phyloP scores from a whole-genome alignment of 2,113 vertebrate genomes.

The Panurus biarmicus region DNA sequence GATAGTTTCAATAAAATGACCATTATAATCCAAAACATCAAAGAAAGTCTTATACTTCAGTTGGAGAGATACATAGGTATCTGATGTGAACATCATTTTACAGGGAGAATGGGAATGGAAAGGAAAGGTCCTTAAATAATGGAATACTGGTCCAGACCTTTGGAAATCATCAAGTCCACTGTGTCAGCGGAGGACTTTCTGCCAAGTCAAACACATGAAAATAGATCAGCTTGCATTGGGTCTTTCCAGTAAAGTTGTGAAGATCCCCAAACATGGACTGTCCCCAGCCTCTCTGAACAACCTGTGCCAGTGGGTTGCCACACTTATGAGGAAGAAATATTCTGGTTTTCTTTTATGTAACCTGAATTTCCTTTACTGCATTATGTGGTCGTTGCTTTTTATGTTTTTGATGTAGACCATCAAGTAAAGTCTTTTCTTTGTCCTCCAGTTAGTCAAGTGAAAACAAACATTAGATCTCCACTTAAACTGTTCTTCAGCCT shows the following conservation, averaged over 20 bases:
- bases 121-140: too few species aligned
- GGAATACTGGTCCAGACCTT: not conserved
- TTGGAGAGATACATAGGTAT: not conserved
- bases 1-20: not conserved
- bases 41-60: not conserved
- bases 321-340: rapidly evolving
- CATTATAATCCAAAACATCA: not conserved
- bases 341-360: not conserved
- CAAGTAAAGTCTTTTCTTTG: not conserved
- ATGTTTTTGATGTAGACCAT: not conserved
- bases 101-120: not conserved
- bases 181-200: not conserved
- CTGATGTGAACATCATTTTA: not conserved
- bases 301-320: not conserved
- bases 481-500: not conserved
- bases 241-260: not conserved
- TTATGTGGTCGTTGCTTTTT: not conserved
- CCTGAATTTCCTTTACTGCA: not conserved
- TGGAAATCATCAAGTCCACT: not conserved
- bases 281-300: not conserved
- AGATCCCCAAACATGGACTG: not conserved
- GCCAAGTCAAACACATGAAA: not conserved
- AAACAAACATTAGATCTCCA: not conserved
- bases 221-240: not conserved
- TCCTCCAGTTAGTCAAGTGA: not conserved